Base-by-base conservation (phyloP, 2,888 invertebrate genomes). In the Hybos culiciformis region DNA sequence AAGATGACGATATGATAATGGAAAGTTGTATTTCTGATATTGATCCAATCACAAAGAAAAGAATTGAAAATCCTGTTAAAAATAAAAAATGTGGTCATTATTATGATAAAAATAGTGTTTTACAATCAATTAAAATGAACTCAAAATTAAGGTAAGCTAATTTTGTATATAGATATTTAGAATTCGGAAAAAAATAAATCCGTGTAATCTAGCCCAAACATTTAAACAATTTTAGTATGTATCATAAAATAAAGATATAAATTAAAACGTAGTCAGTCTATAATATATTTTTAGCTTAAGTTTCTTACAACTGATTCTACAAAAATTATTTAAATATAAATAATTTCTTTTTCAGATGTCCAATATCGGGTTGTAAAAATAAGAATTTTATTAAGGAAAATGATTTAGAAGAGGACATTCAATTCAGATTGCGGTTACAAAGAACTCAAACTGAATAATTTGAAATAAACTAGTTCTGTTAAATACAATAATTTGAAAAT, bases 1-100 rank as follows among this genome's bases (percentile, higher is more conserved):
- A 51, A n/a, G n/a, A n/a, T 31, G 58, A 53, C 17, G 56, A 54
- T 38, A 49, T 54, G 20, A 49, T 48, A 29, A 57, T 58, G 54
- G 54, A 55, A 18, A 50, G 51, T 15, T 52, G 52, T 39, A 46
- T 58, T 3, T 54, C 55, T 8, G 51, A 72, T 65, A 59, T 69
- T 53, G 73, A 73, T 56, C 73, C 73, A 3, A 61, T 73, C 39
- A 70, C 71, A 3, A 72, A 71, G 53, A 63, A 56, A 21, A 62
- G 62, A 0, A 68, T 73, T 49, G 54, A 56, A n/a, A 65, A 70
- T 50, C 73, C 73, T 4, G 67, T 73, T 3, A 68, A 63, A 48
- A 73, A 73, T 52, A 59, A 56, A 4, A 46, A 66, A 1, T 73
- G 73, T 52, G 67, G 67, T 0, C 73, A 73, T 47, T 53, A 69